Base-by-base conservation (phyloP, 1,140 invertebrate species). In the Apis dorsata region DNA sequence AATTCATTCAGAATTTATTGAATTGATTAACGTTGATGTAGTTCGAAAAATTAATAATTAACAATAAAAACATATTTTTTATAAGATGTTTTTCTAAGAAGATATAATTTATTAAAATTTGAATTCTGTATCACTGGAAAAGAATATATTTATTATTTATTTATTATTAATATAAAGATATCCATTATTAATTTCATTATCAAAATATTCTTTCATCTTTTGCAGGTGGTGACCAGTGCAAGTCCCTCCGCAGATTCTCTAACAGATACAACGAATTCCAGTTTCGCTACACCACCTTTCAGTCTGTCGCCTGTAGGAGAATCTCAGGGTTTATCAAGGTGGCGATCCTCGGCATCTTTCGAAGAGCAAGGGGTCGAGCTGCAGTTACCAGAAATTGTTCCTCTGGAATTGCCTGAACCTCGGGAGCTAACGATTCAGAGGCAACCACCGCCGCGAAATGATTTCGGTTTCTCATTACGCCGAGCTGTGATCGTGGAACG, bases 381-480 rank as follows among this genome's bases (percentile, higher is more conserved):
- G 79, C 96, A 96, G 12, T 93, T 99, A 71, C 98, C 98, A 0
- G 95, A 96, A 19, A 95, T 99, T 66, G 95, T 96, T 75, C 96
- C 97, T 12, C 94, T 97, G 57, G 95, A 95, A 85, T 91, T 98
- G 44, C 97, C 97, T 1, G 95, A 96, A 79, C 96, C 97, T 7
- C 94, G 98, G 80, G 95, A 96, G 63, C 91, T 99, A 55, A 96
- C 96, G 0, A 97, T 99, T 51, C 96, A 96, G 79, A 94, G 98
- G 8, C 97, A 98, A 90, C 97, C 97, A 78, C 96, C 97, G 28
- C 97, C 97, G 3, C 95, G 97, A 77, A 98, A 97, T 85, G 98
- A 99, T 93, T 99, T 99, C 93, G 98, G 98, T 1, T 99, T 99
- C 91, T 98, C 97, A 65, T 94, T 99, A 71, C 95, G 98, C n/a